Evolutionary conservation across 2,888 invertebrate species (phyloP).

Genomic region (Carterocephalus palaemon): DNA sequence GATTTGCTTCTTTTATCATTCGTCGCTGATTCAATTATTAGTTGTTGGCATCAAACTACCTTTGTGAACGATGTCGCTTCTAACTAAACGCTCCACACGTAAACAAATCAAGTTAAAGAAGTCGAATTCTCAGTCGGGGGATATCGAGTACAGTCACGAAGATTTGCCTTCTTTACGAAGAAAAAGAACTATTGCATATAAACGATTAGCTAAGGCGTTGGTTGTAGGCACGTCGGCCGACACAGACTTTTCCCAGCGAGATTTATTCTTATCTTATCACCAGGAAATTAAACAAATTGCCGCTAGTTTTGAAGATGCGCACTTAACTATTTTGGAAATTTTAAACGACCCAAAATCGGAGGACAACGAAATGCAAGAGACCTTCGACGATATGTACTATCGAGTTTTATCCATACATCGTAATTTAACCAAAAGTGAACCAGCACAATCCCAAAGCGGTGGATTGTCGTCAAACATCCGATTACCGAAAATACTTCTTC

Average conservation of each 20-base stretch:
- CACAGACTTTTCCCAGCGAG: constrained; percentile 1
- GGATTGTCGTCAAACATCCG: neutral
- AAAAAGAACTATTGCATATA: constrained; percentile 21
- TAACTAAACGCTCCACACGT: neutral
- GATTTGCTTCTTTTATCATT: too few relatives aligned
- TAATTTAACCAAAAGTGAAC: neutral
- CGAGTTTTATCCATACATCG: neutral
- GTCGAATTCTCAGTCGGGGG: neutral
- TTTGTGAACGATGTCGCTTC: constrained; percentile 1
- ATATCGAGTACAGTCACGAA: neutral
- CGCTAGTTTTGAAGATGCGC: constrained; percentile 15
- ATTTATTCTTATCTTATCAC: constrained; percentile 21
- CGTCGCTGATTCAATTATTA: too few relatives aligned
- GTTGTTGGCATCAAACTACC: too few relatives aligned
- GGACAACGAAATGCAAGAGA: constrained; percentile 2
- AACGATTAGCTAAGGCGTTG: constrained; percentile 18
- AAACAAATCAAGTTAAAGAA: neutral
- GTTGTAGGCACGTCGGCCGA: constrained; percentile 9
- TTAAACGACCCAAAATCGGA: neutral
- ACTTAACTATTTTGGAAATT: constrained; percentile 14
- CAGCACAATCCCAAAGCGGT: neutral
- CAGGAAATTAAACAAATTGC: constrained; percentile 12
- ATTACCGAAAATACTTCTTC: constrained; percentile 21
- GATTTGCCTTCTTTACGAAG: constrained; percentile 21
- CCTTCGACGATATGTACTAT: constrained; percentile 1